These are phyloP conservation scores for Brassicogethes aeneus DNA, from an alignment of 2,888 invertebrate genomes.

Conservation along the genomic window DNA sequence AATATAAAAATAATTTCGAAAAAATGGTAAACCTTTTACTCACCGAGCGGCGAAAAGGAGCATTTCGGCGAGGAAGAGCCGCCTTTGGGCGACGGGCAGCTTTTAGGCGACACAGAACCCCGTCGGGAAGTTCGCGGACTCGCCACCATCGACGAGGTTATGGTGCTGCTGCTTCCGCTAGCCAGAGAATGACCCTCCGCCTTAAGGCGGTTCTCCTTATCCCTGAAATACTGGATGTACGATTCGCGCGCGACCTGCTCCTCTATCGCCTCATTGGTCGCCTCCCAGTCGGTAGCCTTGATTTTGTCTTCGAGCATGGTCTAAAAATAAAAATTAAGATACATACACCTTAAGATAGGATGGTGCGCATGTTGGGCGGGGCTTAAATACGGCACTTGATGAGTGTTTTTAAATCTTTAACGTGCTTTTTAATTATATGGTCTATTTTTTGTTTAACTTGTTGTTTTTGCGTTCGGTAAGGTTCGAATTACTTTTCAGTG, in stretches of 20 bases:
- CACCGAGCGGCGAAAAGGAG: conserved; percentile 23
- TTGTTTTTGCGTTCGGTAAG: too few species aligned
- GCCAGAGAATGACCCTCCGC: conserved; percentile 33
- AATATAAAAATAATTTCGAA: conserved; percentile 3
- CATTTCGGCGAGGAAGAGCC: conserved; percentile 29
- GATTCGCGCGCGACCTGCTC: conserved; percentile 81
- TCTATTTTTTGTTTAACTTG: too few species aligned
- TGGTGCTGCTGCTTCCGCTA: conserved; percentile 38
- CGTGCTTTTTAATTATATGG: too few species aligned
- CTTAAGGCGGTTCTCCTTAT: conserved; percentile 37
- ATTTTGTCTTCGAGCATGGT: conserved; percentile 87
- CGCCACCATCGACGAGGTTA: conserved; percentile 33
- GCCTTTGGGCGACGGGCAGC: conserved; percentile 35
- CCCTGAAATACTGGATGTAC: conserved; percentile 58
- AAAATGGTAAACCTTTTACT: conserved; percentile 2
- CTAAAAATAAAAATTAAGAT: conserved; percentile 44
- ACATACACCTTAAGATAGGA: too few species aligned
- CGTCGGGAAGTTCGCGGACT: conserved; percentile 33
- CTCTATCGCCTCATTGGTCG: conserved; percentile 83
- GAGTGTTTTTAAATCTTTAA: too few species aligned
- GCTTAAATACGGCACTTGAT: too few species aligned
- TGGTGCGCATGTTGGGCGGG: too few species aligned
- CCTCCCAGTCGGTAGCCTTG: conserved; percentile 84
- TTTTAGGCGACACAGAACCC: conserved; percentile 38
- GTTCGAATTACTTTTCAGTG: too few species aligned